phyloP scores from a whole-genome alignment of 2,113 vertebrate genomes.

The Tetraodon nigroviridis region DNA sequence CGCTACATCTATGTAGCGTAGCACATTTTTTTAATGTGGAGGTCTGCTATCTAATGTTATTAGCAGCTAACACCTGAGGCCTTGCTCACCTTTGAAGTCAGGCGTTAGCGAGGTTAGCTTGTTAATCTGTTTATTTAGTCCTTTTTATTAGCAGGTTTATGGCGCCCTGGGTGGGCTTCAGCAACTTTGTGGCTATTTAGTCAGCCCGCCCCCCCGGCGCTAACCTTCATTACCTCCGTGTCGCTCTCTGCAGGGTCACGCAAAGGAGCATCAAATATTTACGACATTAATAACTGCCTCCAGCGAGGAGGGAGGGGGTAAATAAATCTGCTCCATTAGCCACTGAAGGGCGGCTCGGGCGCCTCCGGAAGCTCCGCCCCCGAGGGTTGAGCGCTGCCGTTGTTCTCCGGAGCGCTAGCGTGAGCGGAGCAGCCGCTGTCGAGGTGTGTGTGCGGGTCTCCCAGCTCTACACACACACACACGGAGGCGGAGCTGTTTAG shows the following conservation, averaged over 20 bases:
- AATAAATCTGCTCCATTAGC: conserved; percentile 64
- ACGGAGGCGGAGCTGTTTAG: conserved; percentile 60
- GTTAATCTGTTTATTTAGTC: conserved; percentile 50
- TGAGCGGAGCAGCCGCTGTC: conserved; percentile 43
- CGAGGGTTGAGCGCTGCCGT: neutral
- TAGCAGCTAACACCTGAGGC: too few species aligned
- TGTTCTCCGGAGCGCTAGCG: conserved; percentile 49
- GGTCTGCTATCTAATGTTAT: too few species aligned
- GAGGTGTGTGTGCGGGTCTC: conserved; percentile 36
- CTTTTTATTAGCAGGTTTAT: conserved; percentile 47
- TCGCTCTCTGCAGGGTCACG: conserved; percentile 63
- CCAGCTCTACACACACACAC: conserved; percentile 46
- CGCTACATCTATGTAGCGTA: too few species aligned
- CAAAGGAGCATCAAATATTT: conserved; percentile 73
- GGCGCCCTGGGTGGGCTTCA: conserved; percentile 26
- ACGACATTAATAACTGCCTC: conserved; percentile 73
- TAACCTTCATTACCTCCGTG: conserved; percentile 65
- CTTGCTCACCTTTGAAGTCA: neutral
- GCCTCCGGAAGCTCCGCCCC: neutral
- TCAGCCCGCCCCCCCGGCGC: conserved; percentile 51
- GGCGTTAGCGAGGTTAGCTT: conserved; percentile 26
- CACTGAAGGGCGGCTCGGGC: conserved; percentile 34
- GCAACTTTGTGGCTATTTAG: conserved; percentile 56
- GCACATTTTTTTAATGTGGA: too few species aligned
- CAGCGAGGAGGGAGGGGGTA: conserved; percentile 55